Conservation (phyloP, 2,888 invertebrate genomes). For the Andrena bicolor region DNA sequence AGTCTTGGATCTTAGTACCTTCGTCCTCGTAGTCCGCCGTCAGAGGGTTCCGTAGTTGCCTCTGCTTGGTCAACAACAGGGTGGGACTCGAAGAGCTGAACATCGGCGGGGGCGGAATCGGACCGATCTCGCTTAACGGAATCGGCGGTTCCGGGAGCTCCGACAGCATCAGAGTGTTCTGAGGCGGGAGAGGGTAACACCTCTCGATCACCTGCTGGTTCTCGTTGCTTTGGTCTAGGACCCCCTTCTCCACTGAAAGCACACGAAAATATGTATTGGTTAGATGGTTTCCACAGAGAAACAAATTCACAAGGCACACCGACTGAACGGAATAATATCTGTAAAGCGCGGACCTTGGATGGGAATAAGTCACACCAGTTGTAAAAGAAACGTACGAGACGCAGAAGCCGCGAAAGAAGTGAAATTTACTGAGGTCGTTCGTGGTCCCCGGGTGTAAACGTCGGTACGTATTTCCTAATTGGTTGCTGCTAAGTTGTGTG, state of each 20-base stretch:
- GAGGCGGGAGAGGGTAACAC: conserved; percentile 81
- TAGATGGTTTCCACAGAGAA: not conserved
- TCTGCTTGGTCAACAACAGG: conserved; percentile 87
- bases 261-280: not conserved
- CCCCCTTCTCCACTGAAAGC: conserved; percentile 78
- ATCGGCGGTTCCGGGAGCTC: conserved; percentile 97
- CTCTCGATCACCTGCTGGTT: conserved; percentile 81
- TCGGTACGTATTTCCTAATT: too few relatives aligned
- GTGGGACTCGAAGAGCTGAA: conserved; percentile 95
- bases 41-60: conserved; percentile 76
- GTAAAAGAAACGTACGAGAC: too few relatives aligned
- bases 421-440: too few relatives aligned
- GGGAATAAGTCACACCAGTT: too few relatives aligned
- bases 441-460: too few relatives aligned
- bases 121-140: conserved; percentile 96
- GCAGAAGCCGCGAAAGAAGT: too few relatives aligned
- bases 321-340: not conserved
- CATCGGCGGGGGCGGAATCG: conserved; percentile 97
- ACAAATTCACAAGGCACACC: too few relatives aligned
- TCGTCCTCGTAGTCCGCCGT: conserved; percentile 88
- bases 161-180: conserved; percentile 89
- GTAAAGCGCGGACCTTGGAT: too few relatives aligned
- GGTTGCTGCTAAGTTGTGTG: too few relatives aligned
- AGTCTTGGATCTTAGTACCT: conserved; percentile 69
- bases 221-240: conserved; percentile 76